phyloP scores from a whole-genome alignment of 2,888 invertebrate genomes.

The Drosophila atripex region DNA sequence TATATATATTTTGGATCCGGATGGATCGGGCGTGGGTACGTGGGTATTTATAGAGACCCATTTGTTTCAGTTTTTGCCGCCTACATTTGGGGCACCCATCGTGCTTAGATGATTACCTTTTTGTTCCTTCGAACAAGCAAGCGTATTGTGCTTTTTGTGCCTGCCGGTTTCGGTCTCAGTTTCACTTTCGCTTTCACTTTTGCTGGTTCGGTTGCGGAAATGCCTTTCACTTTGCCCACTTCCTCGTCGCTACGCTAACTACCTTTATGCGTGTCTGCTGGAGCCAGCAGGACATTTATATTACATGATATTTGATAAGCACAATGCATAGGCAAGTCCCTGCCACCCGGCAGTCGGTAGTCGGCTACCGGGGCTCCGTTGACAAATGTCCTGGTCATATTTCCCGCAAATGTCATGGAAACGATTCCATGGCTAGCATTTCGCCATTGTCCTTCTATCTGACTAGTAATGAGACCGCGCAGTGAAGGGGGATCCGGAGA shows the following conservation, averaged over 20 bases:
- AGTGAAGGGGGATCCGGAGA: neutral
- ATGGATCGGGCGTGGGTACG: constrained; percentile 6
- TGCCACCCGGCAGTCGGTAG: constrained; percentile 3
- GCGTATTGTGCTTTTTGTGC: constrained; percentile 44
- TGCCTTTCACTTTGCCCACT: constrained; percentile 57
- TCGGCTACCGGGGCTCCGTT: constrained; percentile 4
- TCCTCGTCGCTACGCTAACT: constrained; percentile 55
- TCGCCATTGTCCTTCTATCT: neutral
- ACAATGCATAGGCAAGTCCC: constrained; percentile 32
- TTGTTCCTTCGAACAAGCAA: constrained; percentile 37
- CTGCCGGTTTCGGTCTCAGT: constrained; percentile 34
- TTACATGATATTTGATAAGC: constrained; percentile 63
- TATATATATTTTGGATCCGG: constrained; percentile 9
- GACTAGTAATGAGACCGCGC: constrained; percentile 24
- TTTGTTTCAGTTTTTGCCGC: constrained; percentile 67
- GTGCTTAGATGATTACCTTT: constrained; percentile 63
- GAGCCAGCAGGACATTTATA: constrained; percentile 55
- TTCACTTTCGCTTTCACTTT: constrained; percentile 22
- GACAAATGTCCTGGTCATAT: constrained; percentile 57
- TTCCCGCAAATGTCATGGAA: constrained; percentile 40
- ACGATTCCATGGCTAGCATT: constrained; percentile 12
- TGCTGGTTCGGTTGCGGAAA: constrained; percentile 51
- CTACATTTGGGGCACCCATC: constrained; percentile 40
- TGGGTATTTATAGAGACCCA: constrained; percentile 69
- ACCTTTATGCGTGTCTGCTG: constrained; percentile 66